Percentiles rank a stretch among this genome's conserved stretches.
Evolutionary conservation across 2,797 vertebrate genomes (phyloP).

Genomic region (Danio tinwini): DNA sequence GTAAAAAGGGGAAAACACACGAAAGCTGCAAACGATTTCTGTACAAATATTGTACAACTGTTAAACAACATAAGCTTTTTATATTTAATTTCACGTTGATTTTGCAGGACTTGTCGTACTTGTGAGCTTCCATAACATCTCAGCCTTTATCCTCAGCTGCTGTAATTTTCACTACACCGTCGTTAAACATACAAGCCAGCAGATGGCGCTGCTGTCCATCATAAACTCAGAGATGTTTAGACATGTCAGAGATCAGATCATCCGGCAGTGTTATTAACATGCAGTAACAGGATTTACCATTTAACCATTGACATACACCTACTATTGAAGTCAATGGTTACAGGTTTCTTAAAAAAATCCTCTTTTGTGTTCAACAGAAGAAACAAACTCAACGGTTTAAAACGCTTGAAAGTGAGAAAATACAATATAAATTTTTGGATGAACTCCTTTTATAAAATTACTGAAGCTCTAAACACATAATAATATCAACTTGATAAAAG

Average conservation of each 20-base stretch:
- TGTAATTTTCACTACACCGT: background rate
- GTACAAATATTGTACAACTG: too few relatives aligned
- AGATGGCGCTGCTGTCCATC: constrained; percentile 17
- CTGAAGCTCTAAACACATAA: background rate
- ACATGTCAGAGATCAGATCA: background rate
- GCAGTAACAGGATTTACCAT: background rate
- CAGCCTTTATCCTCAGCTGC: background rate
- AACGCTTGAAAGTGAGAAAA: too few relatives aligned
- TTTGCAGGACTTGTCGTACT: background rate
- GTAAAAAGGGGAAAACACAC: too few relatives aligned
- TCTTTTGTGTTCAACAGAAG: too few relatives aligned
- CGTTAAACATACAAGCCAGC: background rate
- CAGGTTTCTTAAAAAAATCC: too few relatives aligned
- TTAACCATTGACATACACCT: too few relatives aligned
- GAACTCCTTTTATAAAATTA: background rate
- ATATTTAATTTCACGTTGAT: background rate
- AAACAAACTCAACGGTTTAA: too few relatives aligned
- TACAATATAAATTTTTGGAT: too few relatives aligned
- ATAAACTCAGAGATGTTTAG: background rate
- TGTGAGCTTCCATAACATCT: constrained; percentile 3
- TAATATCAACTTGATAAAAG: background rate
- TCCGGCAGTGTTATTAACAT: background rate
- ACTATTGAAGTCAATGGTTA: too few relatives aligned
- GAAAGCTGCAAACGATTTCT: too few relatives aligned
- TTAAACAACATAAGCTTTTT: too few relatives aligned